Base-by-base conservation (phyloP, 2,888 invertebrate genomes). In the Amphipoea oculea region DNA sequence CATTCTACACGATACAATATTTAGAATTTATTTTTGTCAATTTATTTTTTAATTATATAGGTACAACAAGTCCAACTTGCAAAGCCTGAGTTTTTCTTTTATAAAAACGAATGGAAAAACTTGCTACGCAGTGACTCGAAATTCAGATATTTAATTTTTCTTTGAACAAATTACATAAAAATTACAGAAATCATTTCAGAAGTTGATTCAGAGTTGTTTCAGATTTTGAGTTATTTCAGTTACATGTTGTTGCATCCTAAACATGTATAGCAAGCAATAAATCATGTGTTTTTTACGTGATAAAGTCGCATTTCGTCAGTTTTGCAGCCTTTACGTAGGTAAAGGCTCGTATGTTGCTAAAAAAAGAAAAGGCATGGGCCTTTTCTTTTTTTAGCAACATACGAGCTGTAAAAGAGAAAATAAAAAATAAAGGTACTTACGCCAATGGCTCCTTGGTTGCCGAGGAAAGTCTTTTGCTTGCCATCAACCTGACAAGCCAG, bases 401-500 rank as follows among this genome's bases (percentile, higher is more conserved):
- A 45, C 29, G 4, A 11, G 23, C 14, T 57, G 54, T 54, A 57
- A 73, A 81, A 29, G 17, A 54, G 42, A 81, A 57, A 78, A 23
- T 40, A 45, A 57, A 69, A 29, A 54, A 74, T 66, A 78, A 73
- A 48, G 76, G 66, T 84, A 96, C 97, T 97, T 95, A 98, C 98
- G 94, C 97, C 97, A 91, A 99, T 98, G 69, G 99, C 99, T 79
- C 99, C 99, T 77, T 99, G 97, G 94, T 99, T 98, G 70, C 99
- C 99, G 57, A 99, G 97, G 91, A 99, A 98, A 72, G 98, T 98
- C 94, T 99, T 99, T 94, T 99, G 99, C 79, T 97, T 97, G 42
- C 99, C 99, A 93, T 99, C 99, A 14, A 99, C 99, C 96, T 99
- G 99, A 94, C 99, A 99, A 11, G 99, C 99, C 87, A 99, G 97